These are phyloP conservation scores for Sebastes iracundus DNA, from an alignment of 2,797 vertebrate species.

Conservation along the genomic window DNA sequence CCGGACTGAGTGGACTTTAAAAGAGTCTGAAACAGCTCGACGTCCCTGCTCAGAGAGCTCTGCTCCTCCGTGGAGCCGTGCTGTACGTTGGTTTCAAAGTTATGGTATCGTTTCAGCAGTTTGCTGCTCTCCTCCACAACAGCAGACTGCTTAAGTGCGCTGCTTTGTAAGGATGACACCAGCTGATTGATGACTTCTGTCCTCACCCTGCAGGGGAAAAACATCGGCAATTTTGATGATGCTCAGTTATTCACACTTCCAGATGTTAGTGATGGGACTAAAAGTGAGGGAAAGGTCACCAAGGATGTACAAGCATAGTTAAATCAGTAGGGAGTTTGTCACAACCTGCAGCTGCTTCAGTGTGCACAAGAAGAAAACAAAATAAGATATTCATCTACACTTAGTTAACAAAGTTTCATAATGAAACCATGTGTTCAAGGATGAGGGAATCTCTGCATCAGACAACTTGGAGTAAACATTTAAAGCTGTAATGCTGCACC, in stretches of 20 bases:
- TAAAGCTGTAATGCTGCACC: not conserved
- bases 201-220: conserved; percentile 29
- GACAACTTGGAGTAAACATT: not conserved
- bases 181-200: conserved; percentile 35
- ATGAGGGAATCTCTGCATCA: not conserved
- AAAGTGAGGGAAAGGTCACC: not conserved
- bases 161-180: conserved; percentile 41
- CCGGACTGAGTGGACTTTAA: not conserved
- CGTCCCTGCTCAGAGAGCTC: not conserved
- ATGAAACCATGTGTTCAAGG: not conserved
- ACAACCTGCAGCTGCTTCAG: not conserved
- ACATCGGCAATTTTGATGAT: not conserved
- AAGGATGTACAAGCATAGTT: not conserved
- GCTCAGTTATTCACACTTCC: not conserved
- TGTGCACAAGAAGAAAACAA: not conserved
- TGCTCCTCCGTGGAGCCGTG: not conserved
- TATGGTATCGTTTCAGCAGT: conserved; percentile 38
- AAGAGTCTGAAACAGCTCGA: not conserved
- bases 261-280: not conserved
- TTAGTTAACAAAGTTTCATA: not conserved
- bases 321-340: not conserved
- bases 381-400: not conserved
- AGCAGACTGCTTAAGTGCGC: conserved; percentile 14
- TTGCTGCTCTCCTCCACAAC: conserved; percentile 32
- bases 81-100: not conserved